Conservation (phyloP, 2,888 invertebrate species). For the Pachymerium ferrugineum region DNA sequence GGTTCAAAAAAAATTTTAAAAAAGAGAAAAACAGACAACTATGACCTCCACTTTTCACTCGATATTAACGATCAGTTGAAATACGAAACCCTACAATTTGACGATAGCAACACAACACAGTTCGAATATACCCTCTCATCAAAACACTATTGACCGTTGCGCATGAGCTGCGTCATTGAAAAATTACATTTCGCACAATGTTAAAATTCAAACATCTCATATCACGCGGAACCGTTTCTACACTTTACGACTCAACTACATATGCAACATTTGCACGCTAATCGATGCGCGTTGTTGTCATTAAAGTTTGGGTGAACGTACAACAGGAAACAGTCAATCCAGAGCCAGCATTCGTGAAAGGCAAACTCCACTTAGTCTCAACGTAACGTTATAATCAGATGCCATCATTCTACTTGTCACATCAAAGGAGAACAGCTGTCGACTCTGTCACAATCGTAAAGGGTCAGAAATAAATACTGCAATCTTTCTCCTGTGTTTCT, state of each 20-base stretch:
- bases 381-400: conserved; percentile 14
- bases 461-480: conserved; percentile 21
- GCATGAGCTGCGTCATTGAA: too few relatives aligned
- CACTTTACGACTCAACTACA: neutral
- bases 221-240: neutral
- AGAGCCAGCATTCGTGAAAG: neutral
- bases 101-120: neutral
- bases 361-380: conserved; percentile 2
- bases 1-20: neutral
- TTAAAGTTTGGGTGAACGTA: neutral
- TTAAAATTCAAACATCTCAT: neutral
- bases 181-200: too few relatives aligned
- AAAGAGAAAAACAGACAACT: neutral
- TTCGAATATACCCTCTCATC: neutral
- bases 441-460: conserved; percentile 21
- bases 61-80: neutral
- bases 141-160: too few relatives aligned
- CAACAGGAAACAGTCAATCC: neutral
- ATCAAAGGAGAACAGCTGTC: conserved; percentile 8
- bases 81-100: neutral
- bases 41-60: neutral
- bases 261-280: neutral
- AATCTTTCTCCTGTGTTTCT: conserved; percentile 17
- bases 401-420: conserved; percentile 17
- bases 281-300: neutral